Evolutionary conservation across 2,113 vertebrate genomes (phyloP), one percentile per base, ranked within the genome.

Genomic region (Macquaria ambigua): DNA sequence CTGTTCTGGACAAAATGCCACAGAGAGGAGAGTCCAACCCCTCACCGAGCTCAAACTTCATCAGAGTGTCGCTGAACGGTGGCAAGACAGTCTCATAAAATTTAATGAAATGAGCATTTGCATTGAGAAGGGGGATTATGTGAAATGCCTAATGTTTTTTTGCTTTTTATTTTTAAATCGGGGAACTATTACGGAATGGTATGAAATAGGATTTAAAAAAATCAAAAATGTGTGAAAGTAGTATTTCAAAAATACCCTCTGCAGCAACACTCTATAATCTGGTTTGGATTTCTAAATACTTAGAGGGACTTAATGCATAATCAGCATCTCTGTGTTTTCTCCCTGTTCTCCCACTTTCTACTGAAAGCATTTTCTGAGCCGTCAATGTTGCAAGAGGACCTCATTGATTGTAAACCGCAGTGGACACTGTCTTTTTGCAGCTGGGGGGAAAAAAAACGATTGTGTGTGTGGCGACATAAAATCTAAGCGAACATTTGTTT

Each of bases 1-100:
- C 84, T 83, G 81, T 67, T 85, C 55, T 23, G 61, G 68, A 80
- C 74, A 84, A 77, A 80, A 81, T 52, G 62, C 52, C 69, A 56
- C 58, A 18, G 52, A 75, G 41, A 82, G 8, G 3, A 73, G 66
- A 58, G 20, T 46, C 34, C 39, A 12, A 50, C 58, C 25, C 58
- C 63, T 41, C 16, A 3, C 66, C 3, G 46, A 56, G 68, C 25
- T 61, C 69, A 28, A 48, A 52, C 52, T 64, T 12, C 1, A 1
- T 37, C 37, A 41, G 6, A 46, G 14, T 25, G 41, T 15, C 0
- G 3, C 43, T 48, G 15, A 68, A 15, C 12, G 8, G 14, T 6
- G 1, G n/a, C 41, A 28, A 10, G 15, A 9, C 43, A 68, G 5
- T n/a, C 63, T 21, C 50, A 7, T 48, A 2, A 5, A 31, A 69